Conservation (phyloP, 2,797 vertebrate species). For the Hoplostethus atlanticus region DNA sequence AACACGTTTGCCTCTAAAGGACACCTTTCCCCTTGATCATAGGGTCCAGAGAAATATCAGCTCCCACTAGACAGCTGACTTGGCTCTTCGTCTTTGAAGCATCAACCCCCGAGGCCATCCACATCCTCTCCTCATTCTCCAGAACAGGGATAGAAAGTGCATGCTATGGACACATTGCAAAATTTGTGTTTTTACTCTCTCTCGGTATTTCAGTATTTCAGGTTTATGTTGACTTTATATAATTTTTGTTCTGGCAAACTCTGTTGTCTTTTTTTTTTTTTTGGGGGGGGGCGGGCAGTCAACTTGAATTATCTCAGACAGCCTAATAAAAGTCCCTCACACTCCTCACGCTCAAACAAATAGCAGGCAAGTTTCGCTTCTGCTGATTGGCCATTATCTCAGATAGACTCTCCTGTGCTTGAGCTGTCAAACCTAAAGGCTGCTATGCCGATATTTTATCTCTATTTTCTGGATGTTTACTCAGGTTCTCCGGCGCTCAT, state of each 20-base stretch:
- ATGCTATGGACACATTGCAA: not conserved
- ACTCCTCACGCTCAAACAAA: constrained; percentile 19
- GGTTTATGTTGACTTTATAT: not conserved
- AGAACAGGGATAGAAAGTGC: not conserved
- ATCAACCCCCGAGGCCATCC: not conserved
- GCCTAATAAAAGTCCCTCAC: constrained; percentile 1
- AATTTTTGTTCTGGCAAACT: constrained; percentile 10
- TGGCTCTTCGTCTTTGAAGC: constrained; percentile 16
- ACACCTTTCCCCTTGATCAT: constrained; percentile 45
- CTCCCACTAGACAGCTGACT: constrained; percentile 22
- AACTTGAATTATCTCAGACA: constrained; percentile 29
- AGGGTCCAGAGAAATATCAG: constrained; percentile 13
- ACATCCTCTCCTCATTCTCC: not conserved
- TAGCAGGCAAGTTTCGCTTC: constrained; percentile 19
- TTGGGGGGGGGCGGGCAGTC: not conserved
- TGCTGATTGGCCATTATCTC: constrained; percentile 35
- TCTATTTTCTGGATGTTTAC: constrained; percentile 27
- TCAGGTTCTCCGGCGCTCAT: constrained; percentile 28
- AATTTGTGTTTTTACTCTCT: not conserved
- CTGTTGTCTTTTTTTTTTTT: not conserved
- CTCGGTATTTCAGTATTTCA: constrained; percentile 1
- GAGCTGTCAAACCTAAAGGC: constrained; percentile 39
- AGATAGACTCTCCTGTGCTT: constrained; percentile 8
- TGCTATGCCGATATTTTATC: constrained; percentile 23
- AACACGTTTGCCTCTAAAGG: constrained; percentile 39